These are phyloP conservation scores for Leptinotarsa lineolata DNA, from an alignment of 1,140 invertebrate species.

Conservation along the genomic window DNA sequence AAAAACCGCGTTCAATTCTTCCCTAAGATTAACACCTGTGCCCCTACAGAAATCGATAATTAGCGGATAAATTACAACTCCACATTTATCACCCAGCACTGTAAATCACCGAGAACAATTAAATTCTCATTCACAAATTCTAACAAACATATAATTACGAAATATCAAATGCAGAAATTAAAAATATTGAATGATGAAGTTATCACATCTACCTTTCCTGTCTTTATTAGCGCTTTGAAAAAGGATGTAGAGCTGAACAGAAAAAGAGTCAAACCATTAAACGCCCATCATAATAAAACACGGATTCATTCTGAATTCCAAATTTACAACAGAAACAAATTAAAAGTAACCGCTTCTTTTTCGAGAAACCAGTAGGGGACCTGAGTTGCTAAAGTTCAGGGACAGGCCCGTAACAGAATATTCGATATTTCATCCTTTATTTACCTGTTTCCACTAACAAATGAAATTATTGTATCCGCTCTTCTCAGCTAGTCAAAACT, in stretches of 20 bases:
- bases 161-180: background rate
- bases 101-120: background rate
- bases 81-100: background rate
- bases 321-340: conserved; percentile 19
- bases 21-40: too few relatives aligned
- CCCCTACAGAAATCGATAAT: too few relatives aligned
- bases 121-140: background rate
- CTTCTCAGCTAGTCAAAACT: too few relatives aligned
- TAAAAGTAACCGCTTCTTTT: conserved; percentile 15
- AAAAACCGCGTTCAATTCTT: too few relatives aligned
- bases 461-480: too few relatives aligned
- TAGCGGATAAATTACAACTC: background rate
- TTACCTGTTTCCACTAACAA: too few relatives aligned
- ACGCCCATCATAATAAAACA: conserved; percentile 20
- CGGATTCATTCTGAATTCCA: conserved; percentile 14
- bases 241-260: conserved; percentile 4
- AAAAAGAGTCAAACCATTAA: conserved; percentile 4
- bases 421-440: background rate
- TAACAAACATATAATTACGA: background rate
- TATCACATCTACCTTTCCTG: background rate
- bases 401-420: background rate
- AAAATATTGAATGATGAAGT: conserved; percentile 9
- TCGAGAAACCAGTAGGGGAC: conserved; percentile 1
- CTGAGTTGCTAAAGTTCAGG: background rate
- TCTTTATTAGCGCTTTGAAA: background rate